Evolutionary conservation across 30 jellyfish, hydroid and myxozoan species (phyloP), one percentile per base, ranked within the genome.

Genomic region (Cassiopea andromeda): DNA sequence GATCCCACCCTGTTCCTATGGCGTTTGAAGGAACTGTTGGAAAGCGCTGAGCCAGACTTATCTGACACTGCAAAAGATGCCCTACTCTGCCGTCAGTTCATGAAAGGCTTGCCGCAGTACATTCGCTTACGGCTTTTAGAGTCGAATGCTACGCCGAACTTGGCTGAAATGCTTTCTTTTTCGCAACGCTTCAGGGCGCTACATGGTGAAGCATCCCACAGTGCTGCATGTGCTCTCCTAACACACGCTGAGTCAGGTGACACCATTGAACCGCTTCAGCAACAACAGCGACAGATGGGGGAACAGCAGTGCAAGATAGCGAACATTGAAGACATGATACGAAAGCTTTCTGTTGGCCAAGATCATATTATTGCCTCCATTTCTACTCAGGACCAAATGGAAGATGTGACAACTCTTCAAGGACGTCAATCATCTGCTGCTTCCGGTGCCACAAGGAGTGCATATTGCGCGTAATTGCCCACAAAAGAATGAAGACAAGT

Each of bases 1-100:
- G 84, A 75, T 46, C 84, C 69, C 7, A 48, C 84, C 27, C 84
- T 75, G 13, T 75, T 75, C 27, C 43, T 75, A 44, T 75, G 84
- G 84, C 69, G 84, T 3, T 46, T 75, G 84, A 75, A 75, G 70
- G 84, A 75, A 7, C 7, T 70, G 48, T 46, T 75, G 17, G 44
- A 70, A 38, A 75, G 48, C 48, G 84, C 84, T 1, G 84, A 75
- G 48, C 84, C 84, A 45, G 84, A 58, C 13, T 75, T 75, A 46
- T 75, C 84, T 45, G 69, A 75, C 43, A 75, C 84, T 18, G 57
- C 49, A 50, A n/a, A n/a, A 50, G 57, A 72, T 72, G 57, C 81
- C 38, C 38, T 27, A 27, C 38, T 27, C 38, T 27, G 38, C 38
- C 38, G 38, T 27, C 38, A 27, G 38, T 27, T 27, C 38, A 27